Evolutionary conservation across 64 coral and sea anemone species (phyloP), one percentile per base, ranked within the genome.

Genomic region (Hydrozoanthus tunicans): DNA sequence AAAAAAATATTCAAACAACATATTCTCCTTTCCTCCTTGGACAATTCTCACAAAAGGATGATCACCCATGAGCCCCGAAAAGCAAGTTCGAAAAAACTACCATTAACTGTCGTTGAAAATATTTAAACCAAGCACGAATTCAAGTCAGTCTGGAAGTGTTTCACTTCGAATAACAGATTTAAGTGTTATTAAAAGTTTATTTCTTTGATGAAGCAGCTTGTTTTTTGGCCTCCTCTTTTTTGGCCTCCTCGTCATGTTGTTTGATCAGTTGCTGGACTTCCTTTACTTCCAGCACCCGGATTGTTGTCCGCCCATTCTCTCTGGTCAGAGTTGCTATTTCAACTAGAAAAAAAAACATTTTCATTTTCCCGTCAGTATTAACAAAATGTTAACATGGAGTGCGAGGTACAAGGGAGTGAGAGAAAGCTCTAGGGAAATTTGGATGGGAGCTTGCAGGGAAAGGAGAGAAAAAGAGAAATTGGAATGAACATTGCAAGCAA

Each of bases 281-380:
- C 63, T 64, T 91, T 3, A 83, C 78, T 15, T 59, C 88, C 25
- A 99, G 90, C 73, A 99, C 95, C 59, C 82, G 92, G 58, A 99
- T 93, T 4, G 13, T 73, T 1, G 92, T 99, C 64, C 64, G 85
- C 25, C 90, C 83, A 75, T 96, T 93, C 6, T 99, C 94, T 92
- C 97, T 93, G 9, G 97, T 99, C 9, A 99, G 65, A 51, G 97
- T 99, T 3, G 97, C 92, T 23, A 99, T 94, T 68, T 99, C 97
- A 82, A 99, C 97, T 99, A 56, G 9, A 90, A 92, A 56, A 81
- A 7, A 76, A 62, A 4, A 66, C 26, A 4, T 15, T 7, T 15
- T 56, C n/a, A 70, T 5, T 7, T 23, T 20, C 23, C 12, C 10
- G 51, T 55, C 68, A 58, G 1, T 8, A 8, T 14, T 51, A 59